Evolutionary conservation across 2,113 vertebrate species (phyloP).

Genomic region (Oncorhynchus mykiss): DNA sequence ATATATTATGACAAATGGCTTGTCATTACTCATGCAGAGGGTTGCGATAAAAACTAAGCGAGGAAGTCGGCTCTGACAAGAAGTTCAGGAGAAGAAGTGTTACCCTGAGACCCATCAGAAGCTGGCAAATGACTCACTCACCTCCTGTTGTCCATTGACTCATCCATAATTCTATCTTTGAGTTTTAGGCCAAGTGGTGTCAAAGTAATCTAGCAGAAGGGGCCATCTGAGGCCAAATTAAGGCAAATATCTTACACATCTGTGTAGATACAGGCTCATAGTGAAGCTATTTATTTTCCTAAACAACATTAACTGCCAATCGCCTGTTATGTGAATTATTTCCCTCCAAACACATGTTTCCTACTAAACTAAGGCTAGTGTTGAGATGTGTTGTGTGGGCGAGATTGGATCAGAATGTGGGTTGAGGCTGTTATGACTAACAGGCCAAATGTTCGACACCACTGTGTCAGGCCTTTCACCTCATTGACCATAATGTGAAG

Average conservation of each 20-base stretch:
- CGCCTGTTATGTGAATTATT: not conserved
- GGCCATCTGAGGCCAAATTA: too few relatives aligned
- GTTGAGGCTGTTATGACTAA: not conserved
- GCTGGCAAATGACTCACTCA: slow-evolving; percentile 9
- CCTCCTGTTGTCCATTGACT: not conserved
- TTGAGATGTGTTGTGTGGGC: not conserved
- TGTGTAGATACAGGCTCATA: too few relatives aligned
- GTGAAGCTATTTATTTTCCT: too few relatives aligned
- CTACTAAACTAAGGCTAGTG: not conserved
- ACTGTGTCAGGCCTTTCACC: slow-evolving; percentile 11
- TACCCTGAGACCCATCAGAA: slow-evolving; percentile 15
- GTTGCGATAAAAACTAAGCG: slow-evolving; percentile 10
- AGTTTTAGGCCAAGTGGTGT: slow-evolving; percentile 11
- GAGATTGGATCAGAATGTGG: slow-evolving; percentile 11
- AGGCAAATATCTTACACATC: too few relatives aligned
- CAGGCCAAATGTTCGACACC: not conserved
- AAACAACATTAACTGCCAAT: too few relatives aligned
- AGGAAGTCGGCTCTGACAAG: slow-evolving; percentile 25
- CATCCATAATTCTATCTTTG: slow-evolving; percentile 29
- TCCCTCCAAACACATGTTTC: not conserved
- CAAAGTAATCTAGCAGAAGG: too few relatives aligned
- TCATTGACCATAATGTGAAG: slow-evolving; percentile 11
- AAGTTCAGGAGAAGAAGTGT: not conserved
- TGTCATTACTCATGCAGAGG: slow-evolving; percentile 30
- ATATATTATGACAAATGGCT: slow-evolving; percentile 45